Evolutionary conservation across 1,140 invertebrate genomes (phyloP).

Genomic region (Daktulosphaira vitifoliae): DNA sequence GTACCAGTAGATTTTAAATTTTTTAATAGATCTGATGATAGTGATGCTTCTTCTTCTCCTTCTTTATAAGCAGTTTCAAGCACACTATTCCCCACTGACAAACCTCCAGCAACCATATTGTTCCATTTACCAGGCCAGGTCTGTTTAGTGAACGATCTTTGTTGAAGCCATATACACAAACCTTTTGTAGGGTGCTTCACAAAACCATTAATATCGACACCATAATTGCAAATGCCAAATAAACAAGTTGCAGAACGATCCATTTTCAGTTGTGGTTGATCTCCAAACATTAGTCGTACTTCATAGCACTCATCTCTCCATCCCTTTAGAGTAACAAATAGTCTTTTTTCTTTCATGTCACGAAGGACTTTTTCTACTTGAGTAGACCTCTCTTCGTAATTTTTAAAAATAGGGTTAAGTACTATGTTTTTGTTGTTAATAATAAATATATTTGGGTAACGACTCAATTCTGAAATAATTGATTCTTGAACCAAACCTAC

Average conservation of each 20-base stretch:
- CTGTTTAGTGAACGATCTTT: constrained; percentile 79
- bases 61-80: constrained; percentile 85
- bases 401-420: constrained; percentile 72
- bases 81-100: constrained; percentile 78
- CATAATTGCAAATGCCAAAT: constrained; percentile 88
- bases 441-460: constrained; percentile 67
- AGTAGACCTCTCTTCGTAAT: constrained; percentile 68
- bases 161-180: constrained; percentile 86
- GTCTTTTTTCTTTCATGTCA: constrained; percentile 56
- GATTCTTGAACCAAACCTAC: constrained; percentile 76
- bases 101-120: constrained; percentile 87
- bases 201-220: constrained; percentile 90
- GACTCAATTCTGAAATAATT: constrained; percentile 66
- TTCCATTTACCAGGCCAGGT: constrained; percentile 93
- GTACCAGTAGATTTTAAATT: constrained; percentile 70
- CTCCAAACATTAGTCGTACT: constrained; percentile 62
- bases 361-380: constrained; percentile 69
- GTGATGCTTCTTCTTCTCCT: constrained; percentile 85
- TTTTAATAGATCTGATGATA: constrained; percentile 60
- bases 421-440: constrained; percentile 55
- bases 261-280: constrained; percentile 72
- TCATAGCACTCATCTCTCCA: constrained; percentile 91
- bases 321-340: constrained; percentile 64
- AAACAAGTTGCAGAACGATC: constrained; percentile 85
- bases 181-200: constrained; percentile 72